A percentile compares a stretch with the other conserved stretches of the same genome.
Evolutionary conservation across 2,113 vertebrate species (phyloP).

Genomic region (Arenaria interpres): DNA sequence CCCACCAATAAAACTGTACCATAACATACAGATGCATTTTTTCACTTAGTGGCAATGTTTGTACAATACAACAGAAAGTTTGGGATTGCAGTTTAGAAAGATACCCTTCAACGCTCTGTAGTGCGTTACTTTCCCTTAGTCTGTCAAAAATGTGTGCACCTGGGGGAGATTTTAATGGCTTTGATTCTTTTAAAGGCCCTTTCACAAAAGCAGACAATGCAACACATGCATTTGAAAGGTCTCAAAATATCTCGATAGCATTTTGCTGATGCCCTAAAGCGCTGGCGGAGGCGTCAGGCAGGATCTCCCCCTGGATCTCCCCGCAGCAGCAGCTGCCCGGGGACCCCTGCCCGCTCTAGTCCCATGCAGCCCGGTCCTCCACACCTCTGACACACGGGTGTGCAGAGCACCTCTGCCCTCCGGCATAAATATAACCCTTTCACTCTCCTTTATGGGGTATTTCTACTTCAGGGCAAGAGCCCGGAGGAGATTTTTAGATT

Average conservation of each 20-base stretch:
- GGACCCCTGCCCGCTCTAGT: neutral
- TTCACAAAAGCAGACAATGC: neutral
- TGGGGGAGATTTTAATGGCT: neutral
- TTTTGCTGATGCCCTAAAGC: neutral
- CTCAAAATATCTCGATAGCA: neutral
- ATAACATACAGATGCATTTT: neutral
- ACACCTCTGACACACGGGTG: neutral
- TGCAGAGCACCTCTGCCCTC: neutral
- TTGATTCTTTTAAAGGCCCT: neutral
- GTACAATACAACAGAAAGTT: neutral
- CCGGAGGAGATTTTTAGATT: neutral
- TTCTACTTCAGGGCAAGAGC: neutral
- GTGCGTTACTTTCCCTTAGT: neutral
- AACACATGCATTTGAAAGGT: neutral
- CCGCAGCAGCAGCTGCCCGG: fast-evolving
- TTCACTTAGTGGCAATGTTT: neutral
- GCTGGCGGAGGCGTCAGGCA: fast-evolving
- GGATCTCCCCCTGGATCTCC: fast-evolving
- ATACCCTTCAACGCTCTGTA: neutral
- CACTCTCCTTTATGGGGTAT: neutral
- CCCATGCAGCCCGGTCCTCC: fast-evolving
- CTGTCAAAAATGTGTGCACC: neutral
- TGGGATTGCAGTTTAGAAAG: neutral
- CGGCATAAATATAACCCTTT: neutral
- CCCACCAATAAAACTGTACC: neutral